phyloP scores from a whole-genome alignment of 2,113 vertebrate species.

The Ariopsis seemanni region DNA sequence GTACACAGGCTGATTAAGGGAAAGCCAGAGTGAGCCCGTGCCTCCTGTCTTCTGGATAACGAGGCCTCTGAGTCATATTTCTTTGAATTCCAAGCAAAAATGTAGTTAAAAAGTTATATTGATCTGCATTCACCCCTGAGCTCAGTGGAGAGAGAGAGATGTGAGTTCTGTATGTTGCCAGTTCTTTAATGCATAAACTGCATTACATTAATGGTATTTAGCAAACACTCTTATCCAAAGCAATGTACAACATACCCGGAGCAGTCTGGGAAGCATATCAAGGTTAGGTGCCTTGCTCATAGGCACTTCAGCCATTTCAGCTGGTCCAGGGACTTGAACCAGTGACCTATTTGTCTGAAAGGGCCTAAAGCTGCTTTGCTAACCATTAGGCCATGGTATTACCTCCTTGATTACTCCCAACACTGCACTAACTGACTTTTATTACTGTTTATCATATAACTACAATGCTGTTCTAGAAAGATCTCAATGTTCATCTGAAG shows the following conservation, averaged over 20 bases:
- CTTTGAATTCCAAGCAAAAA: constrained; percentile 47
- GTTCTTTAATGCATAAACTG: constrained; percentile 25
- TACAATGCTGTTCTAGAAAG: neutral
- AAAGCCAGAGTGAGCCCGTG: neutral
- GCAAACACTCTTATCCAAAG: too few species aligned
- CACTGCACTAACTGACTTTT: constrained; percentile 7
- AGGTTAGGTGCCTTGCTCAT: too few species aligned
- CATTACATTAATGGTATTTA: neutral
- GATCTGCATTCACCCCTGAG: constrained; percentile 19
- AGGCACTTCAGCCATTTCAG: too few species aligned
- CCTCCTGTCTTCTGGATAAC: constrained; percentile 24
- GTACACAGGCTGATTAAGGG: neutral
- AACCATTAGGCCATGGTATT: neutral
- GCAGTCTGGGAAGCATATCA: too few species aligned
- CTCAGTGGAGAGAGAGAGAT: neutral
- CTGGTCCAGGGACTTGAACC: too few species aligned
- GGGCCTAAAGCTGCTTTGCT: too few species aligned
- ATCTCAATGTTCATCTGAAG: neutral
- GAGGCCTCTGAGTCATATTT: constrained; percentile 46
- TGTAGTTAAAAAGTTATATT: constrained; percentile 44
- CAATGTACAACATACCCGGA: too few species aligned
- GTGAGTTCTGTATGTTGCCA: constrained; percentile 10
- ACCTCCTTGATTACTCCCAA: constrained; percentile 11
- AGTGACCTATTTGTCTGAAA: too few species aligned
- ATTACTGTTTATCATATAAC: neutral